Conservation (phyloP, 2,113 vertebrate genomes). For the Charina bottae region DNA sequence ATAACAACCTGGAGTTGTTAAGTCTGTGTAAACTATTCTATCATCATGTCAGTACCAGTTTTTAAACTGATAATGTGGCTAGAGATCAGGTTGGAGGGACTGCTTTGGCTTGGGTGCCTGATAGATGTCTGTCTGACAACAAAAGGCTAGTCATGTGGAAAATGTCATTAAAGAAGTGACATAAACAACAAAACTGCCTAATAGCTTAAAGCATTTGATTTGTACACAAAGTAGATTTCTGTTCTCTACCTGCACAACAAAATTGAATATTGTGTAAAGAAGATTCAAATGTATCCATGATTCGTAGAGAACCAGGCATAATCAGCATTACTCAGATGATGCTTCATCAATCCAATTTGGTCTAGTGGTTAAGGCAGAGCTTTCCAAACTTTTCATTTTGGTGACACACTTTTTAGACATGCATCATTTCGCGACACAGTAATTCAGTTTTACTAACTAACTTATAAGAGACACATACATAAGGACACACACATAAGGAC, state of each 20-base stretch:
- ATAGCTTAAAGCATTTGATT: slow-evolving; percentile 65
- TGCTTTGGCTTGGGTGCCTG: slow-evolving; percentile 50
- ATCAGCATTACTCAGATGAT: slow-evolving; percentile 13
- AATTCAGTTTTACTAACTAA: no score
- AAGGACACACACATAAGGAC: no score
- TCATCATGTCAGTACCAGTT: slow-evolving; percentile 58
- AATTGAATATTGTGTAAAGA: slow-evolving; percentile 14
- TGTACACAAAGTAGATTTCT: slow-evolving; percentile 25
- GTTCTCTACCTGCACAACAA: slow-evolving; percentile 30
- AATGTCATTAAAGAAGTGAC: slow-evolving; percentile 70
- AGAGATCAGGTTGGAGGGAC: slow-evolving; percentile 51
- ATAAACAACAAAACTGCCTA: slow-evolving; percentile 56
- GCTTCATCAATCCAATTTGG: neutral
- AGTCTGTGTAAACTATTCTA: slow-evolving; percentile 34
- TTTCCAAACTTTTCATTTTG: no score
- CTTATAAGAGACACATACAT: no score
- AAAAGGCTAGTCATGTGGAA: slow-evolving; percentile 67
- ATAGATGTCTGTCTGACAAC: slow-evolving; percentile 58
- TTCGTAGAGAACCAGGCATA: slow-evolving; percentile 11
- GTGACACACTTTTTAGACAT: no score
- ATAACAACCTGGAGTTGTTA: slow-evolving; percentile 26
- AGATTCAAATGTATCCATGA: neutral
- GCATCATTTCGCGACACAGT: no score
- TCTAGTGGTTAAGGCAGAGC: no score
- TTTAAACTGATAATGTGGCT: slow-evolving; percentile 63